Evolutionary conservation across 2,888 invertebrate genomes (phyloP).

Genomic region (Mythimna ferrago): DNA sequence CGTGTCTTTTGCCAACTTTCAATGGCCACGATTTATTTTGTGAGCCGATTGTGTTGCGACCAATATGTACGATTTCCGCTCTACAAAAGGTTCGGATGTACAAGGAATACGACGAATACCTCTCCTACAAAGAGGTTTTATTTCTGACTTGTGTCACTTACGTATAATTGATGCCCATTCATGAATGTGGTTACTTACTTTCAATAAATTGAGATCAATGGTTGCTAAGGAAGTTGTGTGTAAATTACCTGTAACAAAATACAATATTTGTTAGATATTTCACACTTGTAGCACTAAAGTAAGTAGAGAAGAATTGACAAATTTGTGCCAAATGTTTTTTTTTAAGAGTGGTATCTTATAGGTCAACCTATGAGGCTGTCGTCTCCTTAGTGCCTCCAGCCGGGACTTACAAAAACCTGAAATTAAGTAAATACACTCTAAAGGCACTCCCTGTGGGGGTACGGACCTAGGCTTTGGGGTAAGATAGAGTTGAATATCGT

Average conservation of each 20-base stretch:
- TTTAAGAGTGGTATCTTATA: too few relatives aligned
- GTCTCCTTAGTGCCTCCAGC: too few relatives aligned
- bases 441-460: too few relatives aligned
- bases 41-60: constrained; percentile 82
- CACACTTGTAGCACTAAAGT: constrained; percentile 22
- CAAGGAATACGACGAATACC: constrained; percentile 77
- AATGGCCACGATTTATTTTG: constrained; percentile 85
- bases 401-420: too few relatives aligned
- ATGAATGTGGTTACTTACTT: constrained; percentile 69
- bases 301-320: not conserved
- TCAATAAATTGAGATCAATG: constrained; percentile 70
- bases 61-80: constrained; percentile 86
- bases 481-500: too few relatives aligned
- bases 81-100: constrained; percentile 79
- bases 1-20: constrained; percentile 80
- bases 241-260: constrained; percentile 83
- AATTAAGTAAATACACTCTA: too few relatives aligned
- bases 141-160: constrained; percentile 81
- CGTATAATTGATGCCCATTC: constrained; percentile 69
- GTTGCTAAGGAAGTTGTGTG: constrained; percentile 73
- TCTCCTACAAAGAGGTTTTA: constrained; percentile 73
- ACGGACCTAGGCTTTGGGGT: too few relatives aligned
- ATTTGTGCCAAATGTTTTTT: not conserved
- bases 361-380: too few relatives aligned
- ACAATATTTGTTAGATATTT: constrained; percentile 69